These are phyloP conservation scores for Pogonocichla stellata DNA, from an alignment of 2,113 vertebrate genomes.

Conservation along the genomic window DNA sequence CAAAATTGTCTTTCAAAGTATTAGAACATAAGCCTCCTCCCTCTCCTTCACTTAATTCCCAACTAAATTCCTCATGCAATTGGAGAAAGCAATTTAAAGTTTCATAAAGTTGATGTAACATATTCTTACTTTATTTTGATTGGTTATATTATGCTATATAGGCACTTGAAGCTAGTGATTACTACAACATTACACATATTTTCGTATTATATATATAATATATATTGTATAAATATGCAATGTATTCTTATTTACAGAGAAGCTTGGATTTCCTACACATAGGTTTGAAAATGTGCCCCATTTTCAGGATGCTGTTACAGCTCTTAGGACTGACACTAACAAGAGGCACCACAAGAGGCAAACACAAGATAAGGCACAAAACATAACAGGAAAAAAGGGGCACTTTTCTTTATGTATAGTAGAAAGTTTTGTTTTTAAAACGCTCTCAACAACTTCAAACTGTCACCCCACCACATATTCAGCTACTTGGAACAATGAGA, in stretches of 20 bases:
- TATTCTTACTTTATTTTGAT: neutral
- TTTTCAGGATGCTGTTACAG: neutral
- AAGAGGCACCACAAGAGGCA: neutral
- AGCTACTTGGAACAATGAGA: neutral
- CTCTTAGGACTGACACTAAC: neutral
- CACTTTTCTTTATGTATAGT: neutral
- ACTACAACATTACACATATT: neutral
- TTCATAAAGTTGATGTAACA: neutral
- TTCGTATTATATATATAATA: neutral
- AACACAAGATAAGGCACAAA: neutral
- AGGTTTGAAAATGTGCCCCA: neutral
- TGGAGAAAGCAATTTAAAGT: neutral
- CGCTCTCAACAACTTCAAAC: neutral
- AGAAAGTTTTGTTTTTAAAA: neutral
- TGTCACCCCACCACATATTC: neutral
- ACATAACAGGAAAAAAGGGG: neutral
- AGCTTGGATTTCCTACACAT: neutral
- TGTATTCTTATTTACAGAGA: neutral
- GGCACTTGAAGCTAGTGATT: neutral
- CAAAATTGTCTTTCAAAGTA: neutral
- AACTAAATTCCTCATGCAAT: neutral
- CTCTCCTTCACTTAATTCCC: neutral
- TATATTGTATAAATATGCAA: no score
- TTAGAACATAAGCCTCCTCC: neutral
- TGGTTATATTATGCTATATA: neutral